phyloP scores from a whole-genome alignment of 64 coral and sea anemone genomes.

The Pocillopora damicornis region DNA sequence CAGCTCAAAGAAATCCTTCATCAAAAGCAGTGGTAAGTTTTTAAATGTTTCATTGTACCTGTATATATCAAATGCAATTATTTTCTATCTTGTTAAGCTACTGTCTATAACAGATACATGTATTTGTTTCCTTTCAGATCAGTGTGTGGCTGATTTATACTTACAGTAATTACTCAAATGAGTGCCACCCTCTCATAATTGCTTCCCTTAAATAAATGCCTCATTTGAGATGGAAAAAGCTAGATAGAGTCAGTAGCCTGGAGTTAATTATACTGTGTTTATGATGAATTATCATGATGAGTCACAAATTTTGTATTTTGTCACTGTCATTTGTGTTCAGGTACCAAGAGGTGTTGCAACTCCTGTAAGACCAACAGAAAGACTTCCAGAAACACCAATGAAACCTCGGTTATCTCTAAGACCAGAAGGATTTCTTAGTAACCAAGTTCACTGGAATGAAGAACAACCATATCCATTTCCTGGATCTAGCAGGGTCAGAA shows the following conservation, averaged over 20 bases:
- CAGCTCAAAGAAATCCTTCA: conserved; percentile 21
- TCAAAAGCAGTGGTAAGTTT: conserved; percentile 13
- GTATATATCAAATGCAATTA: too few species aligned
- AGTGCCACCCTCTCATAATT: too few species aligned
- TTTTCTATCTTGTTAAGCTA: too few species aligned
- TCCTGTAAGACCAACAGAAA: conserved; percentile 71
- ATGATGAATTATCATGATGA: background rate
- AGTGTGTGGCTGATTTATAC: too few species aligned
- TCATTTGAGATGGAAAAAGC: too few species aligned
- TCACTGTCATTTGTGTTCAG: background rate
- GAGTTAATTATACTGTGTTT: background rate
- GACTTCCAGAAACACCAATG: conserved; percentile 6
- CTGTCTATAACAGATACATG: too few species aligned
- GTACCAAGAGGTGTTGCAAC: conserved; percentile 54
- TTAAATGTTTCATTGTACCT: too few species aligned
- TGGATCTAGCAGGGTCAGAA: conserved; percentile 56
- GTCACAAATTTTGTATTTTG: background rate
- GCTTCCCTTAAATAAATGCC: too few species aligned
- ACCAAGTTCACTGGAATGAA: conserved; percentile 2
- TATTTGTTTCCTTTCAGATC: too few species aligned
- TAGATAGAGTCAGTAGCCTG: too few species aligned
- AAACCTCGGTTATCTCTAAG: conserved; percentile 21
- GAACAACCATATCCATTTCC: conserved; percentile 63
- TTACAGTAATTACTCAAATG: too few species aligned
- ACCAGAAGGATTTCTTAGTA: conserved; percentile 50